A percentile compares a stretch with the other conserved stretches of the same genome.
These are phyloP conservation scores for Lasioglossum malachurum DNA, from an alignment of 2,888 invertebrate genomes.

Conservation along the genomic window DNA sequence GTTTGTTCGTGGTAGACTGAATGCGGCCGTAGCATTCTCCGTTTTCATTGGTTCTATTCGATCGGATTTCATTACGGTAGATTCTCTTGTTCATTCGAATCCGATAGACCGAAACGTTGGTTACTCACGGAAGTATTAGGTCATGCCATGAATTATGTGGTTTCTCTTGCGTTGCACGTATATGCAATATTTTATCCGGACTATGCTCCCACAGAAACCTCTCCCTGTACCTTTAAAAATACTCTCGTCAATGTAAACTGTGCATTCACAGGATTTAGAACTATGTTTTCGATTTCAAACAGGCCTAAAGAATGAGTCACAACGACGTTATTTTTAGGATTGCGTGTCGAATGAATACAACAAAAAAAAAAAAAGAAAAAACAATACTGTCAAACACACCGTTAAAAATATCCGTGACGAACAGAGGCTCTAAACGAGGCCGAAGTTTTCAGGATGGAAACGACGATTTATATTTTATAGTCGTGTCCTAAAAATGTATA, in stretches of 20 bases:
- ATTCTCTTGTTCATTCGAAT: conserved; percentile 3
- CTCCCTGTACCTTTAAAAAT: background rate
- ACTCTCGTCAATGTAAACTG: no score
- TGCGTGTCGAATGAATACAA: no score
- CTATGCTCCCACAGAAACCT: background rate
- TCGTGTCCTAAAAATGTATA: no score
- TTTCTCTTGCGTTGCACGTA: background rate
- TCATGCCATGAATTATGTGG: background rate
- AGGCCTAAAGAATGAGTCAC: no score
- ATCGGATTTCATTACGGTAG: background rate
- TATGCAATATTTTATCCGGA: background rate
- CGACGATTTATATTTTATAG: no score
- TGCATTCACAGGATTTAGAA: background rate
- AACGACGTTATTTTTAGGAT: no score
- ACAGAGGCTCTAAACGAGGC: no score
- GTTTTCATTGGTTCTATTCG: conserved; percentile 3
- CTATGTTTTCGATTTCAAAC: background rate
- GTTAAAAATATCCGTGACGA: no score
- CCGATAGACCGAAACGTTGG: background rate
- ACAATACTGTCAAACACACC: no score
- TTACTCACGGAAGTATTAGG: background rate
- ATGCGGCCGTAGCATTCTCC: background rate
- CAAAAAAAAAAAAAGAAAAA: no score
- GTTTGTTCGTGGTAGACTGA: background rate
- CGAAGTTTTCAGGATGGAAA: no score